phyloP scores from a whole-genome alignment of 2,113 vertebrate genomes.

The Alethe diademata region DNA sequence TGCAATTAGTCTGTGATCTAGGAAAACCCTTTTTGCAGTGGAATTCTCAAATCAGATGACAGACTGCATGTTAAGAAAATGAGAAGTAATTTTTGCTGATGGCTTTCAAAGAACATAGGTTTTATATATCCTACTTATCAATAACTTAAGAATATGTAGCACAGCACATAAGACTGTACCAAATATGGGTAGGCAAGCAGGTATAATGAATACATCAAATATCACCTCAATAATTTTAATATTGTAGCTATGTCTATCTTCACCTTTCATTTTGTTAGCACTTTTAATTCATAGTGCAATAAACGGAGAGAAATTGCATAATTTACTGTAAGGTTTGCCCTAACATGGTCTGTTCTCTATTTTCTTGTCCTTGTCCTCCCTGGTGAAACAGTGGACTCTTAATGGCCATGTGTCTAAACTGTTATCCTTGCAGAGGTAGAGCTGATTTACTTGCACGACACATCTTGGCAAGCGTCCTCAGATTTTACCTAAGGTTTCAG shows the following conservation, averaged over 20 bases:
- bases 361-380: not conserved
- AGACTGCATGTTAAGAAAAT: not conserved
- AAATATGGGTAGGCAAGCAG: not conserved
- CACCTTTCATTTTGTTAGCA: not conserved
- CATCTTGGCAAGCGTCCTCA: slow-evolving; percentile 58
- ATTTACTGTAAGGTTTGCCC: not conserved
- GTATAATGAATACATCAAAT: not conserved
- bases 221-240: not conserved
- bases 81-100: not conserved
- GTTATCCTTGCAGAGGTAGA: not conserved
- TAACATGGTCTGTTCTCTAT: not conserved
- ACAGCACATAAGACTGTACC: not conserved
- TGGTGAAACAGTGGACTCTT: slow-evolving; percentile 50
- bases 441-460: slow-evolving; percentile 69
- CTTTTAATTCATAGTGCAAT: not conserved
- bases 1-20: not conserved
- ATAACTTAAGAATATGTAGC: not conserved
- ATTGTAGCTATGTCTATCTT: not conserved
- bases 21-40: not conserved
- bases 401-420: slow-evolving; percentile 62
- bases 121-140: not conserved
- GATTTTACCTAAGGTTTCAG: slow-evolving; percentile 58
- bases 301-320: not conserved
- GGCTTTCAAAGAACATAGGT: not conserved
- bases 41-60: not conserved